Base-by-base conservation (phyloP, 1,140 invertebrate species). In the Dysdera silvatica region DNA sequence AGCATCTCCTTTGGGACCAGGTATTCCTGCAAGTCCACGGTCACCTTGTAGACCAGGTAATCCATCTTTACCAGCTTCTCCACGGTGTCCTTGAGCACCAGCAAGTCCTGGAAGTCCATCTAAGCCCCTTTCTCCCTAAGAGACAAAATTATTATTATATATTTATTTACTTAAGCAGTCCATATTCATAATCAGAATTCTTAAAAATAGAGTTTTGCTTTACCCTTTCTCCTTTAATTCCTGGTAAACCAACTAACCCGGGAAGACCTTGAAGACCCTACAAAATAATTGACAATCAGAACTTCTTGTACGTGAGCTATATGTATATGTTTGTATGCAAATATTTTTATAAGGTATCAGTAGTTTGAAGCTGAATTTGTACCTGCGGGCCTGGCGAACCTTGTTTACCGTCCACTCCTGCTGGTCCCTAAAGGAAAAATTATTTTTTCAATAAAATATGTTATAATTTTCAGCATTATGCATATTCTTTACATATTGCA, bases 221-320 rank as follows among this genome's bases (percentile, higher is more conserved):
- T 77, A 86, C 86, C 54, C 82, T 78, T 68, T 84, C 78, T 70
- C 91, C 89, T 75, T 86, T 86, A 58, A 87, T 84, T 69, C 90
- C 89, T 43, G 83, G 81, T 10, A 80, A 74, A 47, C 89, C 90
- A 68, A 86, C 78, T 10, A 83, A 81, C 55, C 90, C 90, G 40
- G 85, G 84, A 23, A 86, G 74, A 45, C 89, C 89, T 75, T 86
- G 83, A 33, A 85, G 76, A 33, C 88, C 88, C 74, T 85, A 72
- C 33, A 43, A 45, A 24, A 23, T 32, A 29, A 31, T 14, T 7
- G 7, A 28, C 18, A 31, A 37, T 57, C n/a, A n/a, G n/a, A n/a
- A n/a, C n/a, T n/a, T n/a, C n/a, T n/a, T n/a, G n/a, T n/a, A n/a
- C n/a, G n/a, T n/a, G n/a, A n/a, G n/a, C n/a, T n/a, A n/a, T 37